Evolutionary conservation across 1,140 invertebrate genomes (phyloP), one percentile per base, ranked within the genome.

Genomic region (Chelonus insularis): DNA sequence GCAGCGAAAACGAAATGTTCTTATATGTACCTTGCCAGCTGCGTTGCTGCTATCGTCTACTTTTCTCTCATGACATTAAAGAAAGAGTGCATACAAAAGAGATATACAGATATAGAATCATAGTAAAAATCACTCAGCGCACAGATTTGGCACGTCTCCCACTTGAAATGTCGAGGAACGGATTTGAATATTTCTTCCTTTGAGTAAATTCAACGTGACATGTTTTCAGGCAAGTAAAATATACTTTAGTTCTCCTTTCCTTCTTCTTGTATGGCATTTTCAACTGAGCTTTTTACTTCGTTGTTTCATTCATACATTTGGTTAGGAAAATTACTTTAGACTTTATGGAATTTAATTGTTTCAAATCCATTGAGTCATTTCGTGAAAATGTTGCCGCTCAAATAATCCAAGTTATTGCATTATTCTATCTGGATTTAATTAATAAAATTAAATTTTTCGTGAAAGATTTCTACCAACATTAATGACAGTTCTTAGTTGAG

Each of bases 141-240:
- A 32, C 3, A 50, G 56, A 56, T 65, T 65, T 65, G 63, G 63
- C 55, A 57, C 59, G 18, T 34, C 32, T 58, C 63, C 63, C 58
- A 58, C 29, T 60, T 9, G 54, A 55, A 57, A 57, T 21, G 41
- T 23, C 63, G 59, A 32, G 16, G 36, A 45, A 61, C 47, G 59
- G 57, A 65, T 61, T 65, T 62, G 59, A 65, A 65, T 65, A 65
- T 54, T 61, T 61, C 59, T 52, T 61, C 36, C 51, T 37, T 54
- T 18, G 23, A 23, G 36, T 55, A 58, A 45, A 52, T 48, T 25
- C 12, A 45, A 57, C 54, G 54, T 39, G 51, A 48, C 36, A 21
- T 43, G 39, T 52, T 61, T 32, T 47, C 7, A 16, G 18, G 48
- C 25, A 45, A 45, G 48, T 57, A 60, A 61, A 51, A 52, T 25